Conservation (phyloP, 2,797 vertebrate genomes). For the Falco peregrinus region DNA sequence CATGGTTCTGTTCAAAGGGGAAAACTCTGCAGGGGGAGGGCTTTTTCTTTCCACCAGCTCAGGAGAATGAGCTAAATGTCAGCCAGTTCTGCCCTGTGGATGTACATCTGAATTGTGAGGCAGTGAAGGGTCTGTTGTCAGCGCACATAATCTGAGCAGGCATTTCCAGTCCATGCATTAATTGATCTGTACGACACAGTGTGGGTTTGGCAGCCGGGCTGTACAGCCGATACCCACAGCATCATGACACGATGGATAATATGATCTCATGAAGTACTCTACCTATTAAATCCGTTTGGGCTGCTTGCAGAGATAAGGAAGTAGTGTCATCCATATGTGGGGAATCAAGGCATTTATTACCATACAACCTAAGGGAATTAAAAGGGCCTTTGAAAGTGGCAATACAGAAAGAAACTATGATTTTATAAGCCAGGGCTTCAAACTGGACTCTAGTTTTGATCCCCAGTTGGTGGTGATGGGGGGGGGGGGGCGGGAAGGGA, state of each 20-base stretch:
- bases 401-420: neutral
- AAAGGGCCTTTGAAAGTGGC: neutral
- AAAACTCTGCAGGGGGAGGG: neutral
- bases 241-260: neutral
- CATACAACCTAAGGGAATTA: neutral
- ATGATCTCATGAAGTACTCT: neutral
- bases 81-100: neutral
- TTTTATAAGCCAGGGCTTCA: neutral
- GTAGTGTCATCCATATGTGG: too few relatives aligned
- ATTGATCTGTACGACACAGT: fast-evolving
- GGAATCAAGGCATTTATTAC: neutral
- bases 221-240: neutral
- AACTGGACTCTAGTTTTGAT: neutral
- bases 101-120: neutral
- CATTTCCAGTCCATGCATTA: neutral
- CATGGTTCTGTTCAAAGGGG: neutral
- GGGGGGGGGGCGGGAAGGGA: neutral
- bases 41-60: neutral
- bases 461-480: neutral
- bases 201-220: neutral
- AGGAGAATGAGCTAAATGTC: neutral
- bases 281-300: neutral
- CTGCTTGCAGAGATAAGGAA: neutral
- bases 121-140: neutral
- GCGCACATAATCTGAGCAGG: neutral